Percentiles rank a stretch among this genome's conserved stretches.
phyloP scores from a whole-genome alignment of 2,797 vertebrate species.

The Oryzias dopingdopingensis region DNA sequence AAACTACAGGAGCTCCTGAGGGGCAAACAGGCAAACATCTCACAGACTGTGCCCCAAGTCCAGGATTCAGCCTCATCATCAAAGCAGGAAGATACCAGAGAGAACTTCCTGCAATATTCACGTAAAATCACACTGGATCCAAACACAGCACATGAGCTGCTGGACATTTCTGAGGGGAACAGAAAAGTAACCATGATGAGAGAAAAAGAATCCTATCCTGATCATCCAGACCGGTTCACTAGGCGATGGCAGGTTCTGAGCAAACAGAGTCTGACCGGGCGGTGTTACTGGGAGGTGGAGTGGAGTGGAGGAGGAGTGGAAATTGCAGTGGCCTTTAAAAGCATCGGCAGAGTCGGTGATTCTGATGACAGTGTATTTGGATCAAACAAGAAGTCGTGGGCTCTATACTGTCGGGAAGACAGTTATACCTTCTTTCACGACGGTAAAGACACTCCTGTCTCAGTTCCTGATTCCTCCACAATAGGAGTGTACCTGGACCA shows the following conservation, averaged over 20 bases:
- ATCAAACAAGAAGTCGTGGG: neutral
- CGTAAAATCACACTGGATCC: no score
- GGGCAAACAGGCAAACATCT: neutral
- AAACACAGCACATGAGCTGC: neutral
- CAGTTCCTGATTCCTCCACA: neutral
- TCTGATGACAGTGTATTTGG: neutral
- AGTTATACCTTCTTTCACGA: neutral
- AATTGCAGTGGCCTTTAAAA: slow-evolving; percentile 1
- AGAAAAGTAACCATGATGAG: neutral
- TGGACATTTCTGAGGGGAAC: slow-evolving; percentile 4
- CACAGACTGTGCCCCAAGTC: neutral
- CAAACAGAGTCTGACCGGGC: neutral
- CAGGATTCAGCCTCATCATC: neutral
- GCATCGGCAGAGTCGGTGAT: neutral
- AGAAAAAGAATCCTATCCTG: neutral
- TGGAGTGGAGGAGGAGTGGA: neutral
- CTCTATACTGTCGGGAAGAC: neutral
- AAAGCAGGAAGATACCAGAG: neutral
- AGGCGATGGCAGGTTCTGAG: neutral
- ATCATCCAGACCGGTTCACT: slow-evolving; percentile 1
- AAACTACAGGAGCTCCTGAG: no score
- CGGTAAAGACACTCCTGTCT: neutral
- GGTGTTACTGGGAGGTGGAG: neutral
- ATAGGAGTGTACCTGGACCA: no score
- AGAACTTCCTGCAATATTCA: neutral